Conservation (phyloP, 2,797 vertebrate genomes). For the Eutrigla gurnardus region DNA sequence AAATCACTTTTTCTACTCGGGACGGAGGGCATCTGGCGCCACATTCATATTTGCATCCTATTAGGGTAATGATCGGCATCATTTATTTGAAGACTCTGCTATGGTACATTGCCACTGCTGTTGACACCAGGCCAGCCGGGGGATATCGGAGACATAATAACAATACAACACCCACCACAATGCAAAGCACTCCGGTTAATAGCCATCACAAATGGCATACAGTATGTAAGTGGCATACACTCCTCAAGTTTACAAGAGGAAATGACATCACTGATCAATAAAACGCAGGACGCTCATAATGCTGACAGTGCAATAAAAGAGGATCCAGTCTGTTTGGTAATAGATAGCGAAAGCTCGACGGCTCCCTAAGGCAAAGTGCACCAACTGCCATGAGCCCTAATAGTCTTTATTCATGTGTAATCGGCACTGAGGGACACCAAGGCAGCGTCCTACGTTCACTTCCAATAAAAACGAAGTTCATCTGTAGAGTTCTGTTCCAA, state of each 20-base stretch:
- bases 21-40: slow-evolving; percentile 7
- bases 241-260: slow-evolving; percentile 30
- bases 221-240: not conserved
- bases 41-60: not conserved
- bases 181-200: slow-evolving; percentile 28
- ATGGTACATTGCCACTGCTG: not conserved
- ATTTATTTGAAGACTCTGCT: not conserved
- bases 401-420: not conserved
- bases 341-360: not conserved
- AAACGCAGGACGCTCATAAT: not conserved
- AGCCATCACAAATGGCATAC: slow-evolving; percentile 18
- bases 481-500: not conserved
- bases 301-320: slow-evolving; percentile 5
- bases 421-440: not conserved
- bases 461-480: not conserved
- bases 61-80: not conserved
- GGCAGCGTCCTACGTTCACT: not conserved
- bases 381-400: not conserved
- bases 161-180: not conserved
- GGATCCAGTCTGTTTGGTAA: not conserved
- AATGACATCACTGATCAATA: slow-evolving; percentile 30
- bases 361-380: not conserved
- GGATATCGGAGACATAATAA: slow-evolving; percentile 1
- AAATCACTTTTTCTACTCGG: slow-evolving; percentile 2
- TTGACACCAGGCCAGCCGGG: not conserved